Evolutionary conservation across 1,140 invertebrate species (phyloP).

Genomic region (Trinorchestia longiramus): DNA sequence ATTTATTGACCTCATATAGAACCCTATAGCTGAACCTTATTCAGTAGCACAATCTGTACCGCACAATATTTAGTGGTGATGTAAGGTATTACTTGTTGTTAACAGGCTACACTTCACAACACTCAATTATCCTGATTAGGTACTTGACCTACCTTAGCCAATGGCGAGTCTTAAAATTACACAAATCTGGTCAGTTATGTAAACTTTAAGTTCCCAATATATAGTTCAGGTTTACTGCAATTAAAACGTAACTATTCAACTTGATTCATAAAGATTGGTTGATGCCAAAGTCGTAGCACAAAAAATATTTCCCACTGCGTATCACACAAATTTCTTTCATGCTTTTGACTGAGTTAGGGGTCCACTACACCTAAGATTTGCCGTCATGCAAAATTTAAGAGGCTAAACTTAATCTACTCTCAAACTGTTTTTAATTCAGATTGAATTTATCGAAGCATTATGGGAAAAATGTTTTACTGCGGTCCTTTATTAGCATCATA

Average conservation of each 20-base stretch:
- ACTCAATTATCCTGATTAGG: background rate
- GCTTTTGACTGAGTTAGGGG: background rate
- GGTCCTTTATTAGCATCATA: too few relatives aligned
- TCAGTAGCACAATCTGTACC: background rate
- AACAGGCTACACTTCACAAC: background rate
- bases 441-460: too few relatives aligned
- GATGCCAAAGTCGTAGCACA: too few relatives aligned
- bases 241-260: background rate
- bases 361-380: too few relatives aligned
- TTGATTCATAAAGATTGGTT: background rate
- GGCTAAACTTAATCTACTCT: too few relatives aligned
- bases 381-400: too few relatives aligned
- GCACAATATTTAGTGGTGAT: background rate
- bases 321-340: background rate
- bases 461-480: too few relatives aligned
- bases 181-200: background rate
- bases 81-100: background rate
- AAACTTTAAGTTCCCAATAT: background rate
- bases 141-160: background rate
- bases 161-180: background rate
- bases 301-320: too few relatives aligned
- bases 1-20: background rate
- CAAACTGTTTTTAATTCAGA: too few relatives aligned
- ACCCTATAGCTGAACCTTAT: background rate
- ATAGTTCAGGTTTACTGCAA: background rate